Percentiles rank a stretch among this genome's conserved stretches.
phyloP scores from a whole-genome alignment of 2,888 invertebrate genomes.

The Neocrepidodera transversa region DNA sequence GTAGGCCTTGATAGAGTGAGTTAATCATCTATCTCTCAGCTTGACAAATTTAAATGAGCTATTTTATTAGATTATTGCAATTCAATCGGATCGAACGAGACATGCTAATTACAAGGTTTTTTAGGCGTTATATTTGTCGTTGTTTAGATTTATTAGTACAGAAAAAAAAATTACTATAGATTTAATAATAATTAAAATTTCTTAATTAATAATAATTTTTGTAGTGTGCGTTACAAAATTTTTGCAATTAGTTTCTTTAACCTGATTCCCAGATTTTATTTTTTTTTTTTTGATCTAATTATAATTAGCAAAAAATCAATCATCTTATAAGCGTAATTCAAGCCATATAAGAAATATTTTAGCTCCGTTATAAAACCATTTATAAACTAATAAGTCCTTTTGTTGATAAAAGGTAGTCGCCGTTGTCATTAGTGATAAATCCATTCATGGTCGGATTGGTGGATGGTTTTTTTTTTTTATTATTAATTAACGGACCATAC shows the following conservation, averaged over 20 bases:
- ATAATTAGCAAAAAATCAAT: not conserved
- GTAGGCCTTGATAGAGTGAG: constrained; percentile 10
- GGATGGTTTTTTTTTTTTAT: constrained; percentile 3
- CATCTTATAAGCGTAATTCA: not conserved
- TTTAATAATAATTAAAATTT: no score
- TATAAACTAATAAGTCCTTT: constrained; percentile 18
- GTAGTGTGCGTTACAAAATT: no score
- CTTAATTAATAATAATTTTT: no score
- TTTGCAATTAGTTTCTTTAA: no score
- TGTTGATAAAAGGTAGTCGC: constrained; percentile 16
- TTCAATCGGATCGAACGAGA: not conserved
- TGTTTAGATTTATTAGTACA: no score
- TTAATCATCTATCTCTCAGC: constrained; percentile 16
- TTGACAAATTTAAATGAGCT: constrained; percentile 19
- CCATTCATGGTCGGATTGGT: constrained; percentile 23
- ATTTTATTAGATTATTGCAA: constrained; percentile 1
- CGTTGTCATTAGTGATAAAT: constrained; percentile 18
- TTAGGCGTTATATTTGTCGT: not conserved
- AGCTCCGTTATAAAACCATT: constrained; percentile 16
- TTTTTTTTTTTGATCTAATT: no score
- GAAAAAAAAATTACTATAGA: no score
- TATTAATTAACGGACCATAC: constrained; percentile 13
- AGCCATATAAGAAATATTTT: constrained; percentile 8
- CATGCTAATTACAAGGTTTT: not conserved
- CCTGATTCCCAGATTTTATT: no score